Conservation (phyloP, 2,113 vertebrate genomes). For the Sturnira hondurensis region DNA sequence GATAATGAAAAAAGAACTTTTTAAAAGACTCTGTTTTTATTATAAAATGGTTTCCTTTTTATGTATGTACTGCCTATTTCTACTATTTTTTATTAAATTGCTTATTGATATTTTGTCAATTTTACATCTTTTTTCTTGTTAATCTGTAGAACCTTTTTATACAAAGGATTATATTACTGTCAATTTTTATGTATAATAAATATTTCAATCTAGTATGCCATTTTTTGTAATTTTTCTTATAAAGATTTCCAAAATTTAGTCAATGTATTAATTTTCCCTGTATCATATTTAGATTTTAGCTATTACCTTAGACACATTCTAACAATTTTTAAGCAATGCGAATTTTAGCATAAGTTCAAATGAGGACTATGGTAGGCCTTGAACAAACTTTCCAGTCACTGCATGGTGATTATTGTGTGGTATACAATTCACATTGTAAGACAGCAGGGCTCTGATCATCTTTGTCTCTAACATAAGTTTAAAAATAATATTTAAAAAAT, state of each 20-base stretch:
- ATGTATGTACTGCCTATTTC: background rate
- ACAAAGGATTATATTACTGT: background rate
- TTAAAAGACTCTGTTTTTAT: background rate
- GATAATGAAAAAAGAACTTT: background rate
- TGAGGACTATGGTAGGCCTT: background rate
- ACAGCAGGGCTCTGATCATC: background rate
- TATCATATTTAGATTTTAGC: background rate
- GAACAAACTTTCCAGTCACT: background rate
- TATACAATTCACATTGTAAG: background rate
- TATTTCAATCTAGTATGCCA: background rate
- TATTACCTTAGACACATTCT: background rate
- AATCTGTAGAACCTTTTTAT: background rate
- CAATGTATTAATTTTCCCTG: background rate
- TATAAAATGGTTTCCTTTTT: background rate
- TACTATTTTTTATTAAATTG: background rate
- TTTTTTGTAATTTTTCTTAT: background rate
- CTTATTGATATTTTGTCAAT: background rate
- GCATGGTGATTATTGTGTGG: background rate
- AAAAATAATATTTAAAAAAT: background rate
- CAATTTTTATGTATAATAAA: background rate
- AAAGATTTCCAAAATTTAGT: background rate
- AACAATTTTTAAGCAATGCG: background rate
- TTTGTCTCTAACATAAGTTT: background rate
- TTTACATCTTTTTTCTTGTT: background rate
- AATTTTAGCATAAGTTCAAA: background rate